Evolutionary conservation across 2,888 invertebrate species (phyloP).

Genomic region (Aleiodes alternator): DNA sequence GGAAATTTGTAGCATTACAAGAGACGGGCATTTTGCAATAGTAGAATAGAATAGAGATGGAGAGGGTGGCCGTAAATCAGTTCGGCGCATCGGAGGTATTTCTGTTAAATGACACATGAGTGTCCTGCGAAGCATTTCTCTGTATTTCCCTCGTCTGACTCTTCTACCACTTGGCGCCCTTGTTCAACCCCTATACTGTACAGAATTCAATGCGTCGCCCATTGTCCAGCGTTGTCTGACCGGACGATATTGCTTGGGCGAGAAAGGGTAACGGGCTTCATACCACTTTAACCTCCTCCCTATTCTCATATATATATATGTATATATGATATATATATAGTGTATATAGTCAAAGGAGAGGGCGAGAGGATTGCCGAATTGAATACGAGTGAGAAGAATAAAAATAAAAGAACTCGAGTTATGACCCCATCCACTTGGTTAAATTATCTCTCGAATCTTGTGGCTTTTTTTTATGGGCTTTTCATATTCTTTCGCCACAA

Average conservation of each 20-base stretch:
- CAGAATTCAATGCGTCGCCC: slow-evolving; percentile 69
- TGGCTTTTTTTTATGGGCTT: slow-evolving; percentile 47
- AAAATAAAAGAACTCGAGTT: slow-evolving; percentile 49
- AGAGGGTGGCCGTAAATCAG: slow-evolving; percentile 69
- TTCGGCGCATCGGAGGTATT: slow-evolving; percentile 72
- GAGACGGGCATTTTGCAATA: slow-evolving; percentile 34
- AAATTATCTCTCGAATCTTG: slow-evolving; percentile 53
- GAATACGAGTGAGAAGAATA: slow-evolving; percentile 42
- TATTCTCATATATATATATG: neutral
- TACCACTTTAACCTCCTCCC: slow-evolving; percentile 27
- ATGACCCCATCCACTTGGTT: slow-evolving; percentile 54
- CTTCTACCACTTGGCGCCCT: slow-evolving; percentile 43
- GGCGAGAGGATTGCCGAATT: slow-evolving; percentile 43
- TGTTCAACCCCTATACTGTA: slow-evolving; percentile 47
- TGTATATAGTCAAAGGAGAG: slow-evolving; percentile 33
- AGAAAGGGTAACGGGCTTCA: slow-evolving; percentile 50
- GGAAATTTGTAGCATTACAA: slow-evolving; percentile 33
- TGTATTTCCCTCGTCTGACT: slow-evolving; percentile 40
- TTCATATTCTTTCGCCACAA: slow-evolving; percentile 55
- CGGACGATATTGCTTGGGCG: slow-evolving; percentile 68
- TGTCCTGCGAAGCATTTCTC: slow-evolving; percentile 57
- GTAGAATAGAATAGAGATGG: slow-evolving; percentile 35
- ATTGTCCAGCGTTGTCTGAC: slow-evolving; percentile 71
- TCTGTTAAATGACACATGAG: slow-evolving; percentile 73
- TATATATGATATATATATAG: too few species aligned